Evolutionary conservation across 64 coral and sea anemone species (phyloP).

Genomic region (Stichodactyla helianthus): DNA sequence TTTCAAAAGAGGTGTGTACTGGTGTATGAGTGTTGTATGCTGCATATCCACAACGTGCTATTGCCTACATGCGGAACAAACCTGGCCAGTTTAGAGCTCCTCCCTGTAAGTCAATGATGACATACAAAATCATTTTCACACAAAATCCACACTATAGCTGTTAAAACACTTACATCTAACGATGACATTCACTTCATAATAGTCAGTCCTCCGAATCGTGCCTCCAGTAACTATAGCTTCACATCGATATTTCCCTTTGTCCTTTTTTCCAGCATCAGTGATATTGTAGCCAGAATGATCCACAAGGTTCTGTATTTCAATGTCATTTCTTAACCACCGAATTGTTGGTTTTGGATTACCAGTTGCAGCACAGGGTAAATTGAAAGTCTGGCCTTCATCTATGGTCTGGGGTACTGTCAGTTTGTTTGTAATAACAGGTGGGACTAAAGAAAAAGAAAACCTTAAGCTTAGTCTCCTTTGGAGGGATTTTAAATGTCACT

Average conservation of each 20-base stretch:
- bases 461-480: too few relatives aligned
- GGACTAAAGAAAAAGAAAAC: conserved; percentile 1
- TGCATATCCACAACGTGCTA: too few relatives aligned
- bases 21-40: too few relatives aligned
- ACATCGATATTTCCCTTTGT: conserved; percentile 39
- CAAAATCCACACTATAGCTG: not conserved
- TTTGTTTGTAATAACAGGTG: conserved; percentile 13
- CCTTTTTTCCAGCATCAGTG: conserved; percentile 12
- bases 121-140: too few relatives aligned
- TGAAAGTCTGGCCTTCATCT: conserved; percentile 12
- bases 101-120: too few relatives aligned
- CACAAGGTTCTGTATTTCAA: not conserved
- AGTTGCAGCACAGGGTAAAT: conserved; percentile 35
- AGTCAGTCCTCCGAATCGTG: not conserved
- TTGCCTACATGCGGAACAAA: too few relatives aligned
- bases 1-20: too few relatives aligned
- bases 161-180: conserved; percentile 41
- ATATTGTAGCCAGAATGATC: conserved; percentile 35
- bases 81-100: too few relatives aligned
- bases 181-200: not conserved
- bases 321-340: conserved; percentile 20
- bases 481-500: too few relatives aligned
- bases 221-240: conserved; percentile 41
- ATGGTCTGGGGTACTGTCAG: not conserved
- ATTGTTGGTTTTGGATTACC: conserved; percentile 39